Percentiles rank a stretch among this genome's conserved stretches.
Evolutionary conservation across 2,797 vertebrate genomes (phyloP).

Genomic region (Adrianichthys oophorus): DNA sequence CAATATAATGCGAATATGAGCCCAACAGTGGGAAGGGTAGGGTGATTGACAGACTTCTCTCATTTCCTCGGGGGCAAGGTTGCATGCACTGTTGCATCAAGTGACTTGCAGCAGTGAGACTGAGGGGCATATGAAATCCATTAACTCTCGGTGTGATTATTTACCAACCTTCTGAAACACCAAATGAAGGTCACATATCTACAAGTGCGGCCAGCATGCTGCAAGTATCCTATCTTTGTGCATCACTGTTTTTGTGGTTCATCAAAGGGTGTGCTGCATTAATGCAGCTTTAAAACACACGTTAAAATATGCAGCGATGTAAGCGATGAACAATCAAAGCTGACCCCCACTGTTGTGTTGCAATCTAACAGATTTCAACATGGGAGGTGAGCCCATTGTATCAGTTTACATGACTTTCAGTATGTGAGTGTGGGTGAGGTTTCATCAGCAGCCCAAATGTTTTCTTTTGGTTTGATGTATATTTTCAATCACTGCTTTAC

Average conservation of each 20-base stretch:
- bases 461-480: constrained; percentile 36
- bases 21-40: constrained; percentile 39
- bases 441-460: constrained; percentile 29
- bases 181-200: constrained; percentile 70
- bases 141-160: constrained; percentile 67
- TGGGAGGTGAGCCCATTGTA: constrained; percentile 35
- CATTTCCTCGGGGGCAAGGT: constrained; percentile 62
- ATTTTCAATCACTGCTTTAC: constrained; percentile 32
- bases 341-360: constrained; percentile 44
- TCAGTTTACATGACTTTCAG: constrained; percentile 47
- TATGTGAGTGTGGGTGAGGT: constrained; percentile 27
- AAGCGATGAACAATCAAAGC: constrained; percentile 59
- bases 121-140: constrained; percentile 66
- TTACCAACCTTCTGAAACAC: constrained; percentile 59
- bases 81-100: constrained; percentile 67
- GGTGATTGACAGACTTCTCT: constrained; percentile 67
- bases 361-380: constrained; percentile 47
- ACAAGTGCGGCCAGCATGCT: constrained; percentile 63
- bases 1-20: constrained; percentile 28
- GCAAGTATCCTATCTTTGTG: constrained; percentile 49
- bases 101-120: constrained; percentile 61
- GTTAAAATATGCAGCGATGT: constrained; percentile 60
- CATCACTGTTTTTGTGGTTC: constrained; percentile 64
- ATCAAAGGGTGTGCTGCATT: constrained; percentile 69
- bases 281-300: constrained; percentile 50